Conservation (phyloP, 2,888 invertebrate species). For the Erebia ligea region DNA sequence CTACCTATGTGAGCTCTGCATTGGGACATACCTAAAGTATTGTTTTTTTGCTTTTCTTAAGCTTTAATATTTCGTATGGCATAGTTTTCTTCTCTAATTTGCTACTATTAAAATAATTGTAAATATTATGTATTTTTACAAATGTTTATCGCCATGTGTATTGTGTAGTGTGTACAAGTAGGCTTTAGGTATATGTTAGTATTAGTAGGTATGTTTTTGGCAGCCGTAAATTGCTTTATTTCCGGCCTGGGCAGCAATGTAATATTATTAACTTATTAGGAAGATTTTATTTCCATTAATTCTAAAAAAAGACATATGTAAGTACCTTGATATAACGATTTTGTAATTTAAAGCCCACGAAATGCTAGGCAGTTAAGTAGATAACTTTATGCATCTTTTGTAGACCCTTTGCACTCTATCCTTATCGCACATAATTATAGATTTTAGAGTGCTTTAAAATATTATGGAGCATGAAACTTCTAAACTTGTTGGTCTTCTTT, state of each 20-base stretch:
- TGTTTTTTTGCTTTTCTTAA: constrained; percentile 2
- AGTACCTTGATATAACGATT: not conserved
- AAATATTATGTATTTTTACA: not conserved
- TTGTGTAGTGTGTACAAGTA: no score
- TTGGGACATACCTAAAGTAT: constrained; percentile 33
- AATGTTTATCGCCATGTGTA: not conserved
- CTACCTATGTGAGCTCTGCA: constrained; percentile 36
- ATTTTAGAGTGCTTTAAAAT: constrained; percentile 1
- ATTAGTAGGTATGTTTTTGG: no score
- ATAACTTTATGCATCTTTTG: not conserved
- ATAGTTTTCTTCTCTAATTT: constrained; percentile 9
- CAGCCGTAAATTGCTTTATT: no score
- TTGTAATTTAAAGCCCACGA: not conserved
- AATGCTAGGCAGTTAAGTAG: not conserved
- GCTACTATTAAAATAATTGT: not conserved
- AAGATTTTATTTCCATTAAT: no score
- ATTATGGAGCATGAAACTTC: not conserved
- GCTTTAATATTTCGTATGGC: constrained; percentile 16
- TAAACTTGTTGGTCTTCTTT: not conserved
- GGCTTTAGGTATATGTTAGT: no score
- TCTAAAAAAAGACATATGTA: no score
- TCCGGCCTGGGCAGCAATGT: no score
- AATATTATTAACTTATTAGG: no score
- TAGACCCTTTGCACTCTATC: not conserved
- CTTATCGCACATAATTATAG: not conserved